Base-by-base conservation (phyloP, 1,140 invertebrate species). In the Trialeurodes vaporariorum region DNA sequence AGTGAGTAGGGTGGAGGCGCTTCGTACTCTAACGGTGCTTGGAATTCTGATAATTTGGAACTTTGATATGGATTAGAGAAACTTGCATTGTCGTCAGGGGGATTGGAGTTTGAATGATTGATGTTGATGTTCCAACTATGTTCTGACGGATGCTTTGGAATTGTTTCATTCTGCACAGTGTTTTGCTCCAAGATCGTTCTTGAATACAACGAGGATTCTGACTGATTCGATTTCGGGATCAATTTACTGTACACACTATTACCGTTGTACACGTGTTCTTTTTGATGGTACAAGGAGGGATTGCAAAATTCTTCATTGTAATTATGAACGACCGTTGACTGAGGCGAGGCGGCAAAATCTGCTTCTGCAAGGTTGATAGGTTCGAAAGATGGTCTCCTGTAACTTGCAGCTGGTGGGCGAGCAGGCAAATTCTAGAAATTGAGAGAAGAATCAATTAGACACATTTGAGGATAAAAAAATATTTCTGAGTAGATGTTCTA, bases 311-410 rank as follows among this genome's bases (percentile, higher is more conserved):
- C 34, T 49, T 49, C 34, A 49, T 49, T 49, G 34, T 49, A 49
- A 17, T 49, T 49, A 17, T 49, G 34, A 5, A 64, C 64, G 17
- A 34, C 62, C 23, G 69, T 23, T 24, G 68, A 27, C 24, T 64
- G n/a, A 23, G 67, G 25, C 5, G 71, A 70, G 26, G 74, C 72
- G 63, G 72, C 67, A 69, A 76, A 76, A 71, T 76, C 74, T 26
- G 75, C 75, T 71, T 76, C 75, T 9, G 75, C 74, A 59, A 76
- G 65, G 68, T 75, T 75, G 34, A 76, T 75, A 11, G 75, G 74
- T 67, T 76, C 75, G 68, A 76, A 76, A 34, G 73, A 59, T 24
- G 74, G 73, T 63, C 74, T 61, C 24, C 72, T 69, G 67, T 76
- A 76, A 61, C 49, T 71, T 23, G 68, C 65, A 58, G 71, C 72